Evolutionary conservation across 2,797 vertebrate species (phyloP).

Genomic region (Enteromius paludinosus): DNA sequence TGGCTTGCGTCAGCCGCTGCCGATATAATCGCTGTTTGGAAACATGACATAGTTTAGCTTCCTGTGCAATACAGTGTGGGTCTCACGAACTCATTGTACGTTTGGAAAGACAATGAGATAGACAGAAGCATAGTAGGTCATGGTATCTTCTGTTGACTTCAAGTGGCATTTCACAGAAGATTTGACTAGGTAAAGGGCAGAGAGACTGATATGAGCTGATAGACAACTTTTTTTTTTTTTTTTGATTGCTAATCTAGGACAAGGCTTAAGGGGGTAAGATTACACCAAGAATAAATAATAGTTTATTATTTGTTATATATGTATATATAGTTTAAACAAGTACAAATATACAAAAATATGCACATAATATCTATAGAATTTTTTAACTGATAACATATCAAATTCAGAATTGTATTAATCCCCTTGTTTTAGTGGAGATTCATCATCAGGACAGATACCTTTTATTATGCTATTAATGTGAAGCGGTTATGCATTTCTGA

Average conservation of each 20-base stretch:
- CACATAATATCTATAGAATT: no score
- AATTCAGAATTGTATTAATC: no score
- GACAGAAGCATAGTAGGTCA: neutral
- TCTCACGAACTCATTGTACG: neutral
- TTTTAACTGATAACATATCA: no score
- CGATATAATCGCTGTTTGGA: constrained; percentile 7
- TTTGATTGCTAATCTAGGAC: no score
- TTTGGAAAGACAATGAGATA: neutral
- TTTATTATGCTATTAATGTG: neutral
- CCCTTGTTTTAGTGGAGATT: neutral
- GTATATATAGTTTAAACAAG: no score
- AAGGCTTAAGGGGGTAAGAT: neutral
- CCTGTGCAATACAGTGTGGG: neutral
- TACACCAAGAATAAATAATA: neutral
- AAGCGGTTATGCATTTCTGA: neutral
- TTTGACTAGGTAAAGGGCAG: neutral
- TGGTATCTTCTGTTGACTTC: neutral
- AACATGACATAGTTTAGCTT: neutral
- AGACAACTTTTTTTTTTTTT: neutral
- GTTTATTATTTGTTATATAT: no score
- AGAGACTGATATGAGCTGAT: neutral
- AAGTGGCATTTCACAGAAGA: neutral
- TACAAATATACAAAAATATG: no score
- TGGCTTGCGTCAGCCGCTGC: neutral
- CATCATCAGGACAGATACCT: no score